Conservation (phyloP, 2,888 invertebrate species). For the Rotaria sp. region DNA sequence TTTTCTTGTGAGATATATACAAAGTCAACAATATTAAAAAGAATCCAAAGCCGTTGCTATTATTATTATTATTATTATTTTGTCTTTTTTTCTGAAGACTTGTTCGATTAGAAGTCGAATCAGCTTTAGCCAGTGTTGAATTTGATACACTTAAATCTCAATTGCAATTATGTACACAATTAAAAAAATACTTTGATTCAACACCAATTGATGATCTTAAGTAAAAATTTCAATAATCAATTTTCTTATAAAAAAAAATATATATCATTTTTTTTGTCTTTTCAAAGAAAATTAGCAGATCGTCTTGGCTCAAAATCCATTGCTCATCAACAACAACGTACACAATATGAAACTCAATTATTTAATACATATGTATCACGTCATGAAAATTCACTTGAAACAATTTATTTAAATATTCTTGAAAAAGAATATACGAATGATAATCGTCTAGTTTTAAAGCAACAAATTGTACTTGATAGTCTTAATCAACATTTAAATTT, state of each 20-base stretch:
- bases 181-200: not conserved
- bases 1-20: too few relatives aligned
- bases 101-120: conserved; percentile 13
- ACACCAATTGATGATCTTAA: not conserved
- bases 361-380: not conserved
- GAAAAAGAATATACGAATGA: not conserved
- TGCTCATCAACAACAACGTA: not conserved
- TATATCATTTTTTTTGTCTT: not conserved
- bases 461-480: conserved; percentile 10
- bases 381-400: not conserved
- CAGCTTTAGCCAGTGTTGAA: not conserved
- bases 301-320: not conserved
- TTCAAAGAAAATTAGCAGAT: not conserved
- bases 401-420: not conserved
- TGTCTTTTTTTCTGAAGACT: not conserved
- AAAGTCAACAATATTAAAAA: too few relatives aligned
- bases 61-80: not conserved
- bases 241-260: too few relatives aligned
- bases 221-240: not conserved
- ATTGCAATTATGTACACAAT: not conserved
- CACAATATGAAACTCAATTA: not conserved
- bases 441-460: not conserved
- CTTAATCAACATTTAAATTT: not conserved
- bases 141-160: not conserved
- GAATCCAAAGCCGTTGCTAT: too few relatives aligned